Conservation (phyloP, 2,888 invertebrate genomes). For the Trileptium ribeirensis region DNA sequence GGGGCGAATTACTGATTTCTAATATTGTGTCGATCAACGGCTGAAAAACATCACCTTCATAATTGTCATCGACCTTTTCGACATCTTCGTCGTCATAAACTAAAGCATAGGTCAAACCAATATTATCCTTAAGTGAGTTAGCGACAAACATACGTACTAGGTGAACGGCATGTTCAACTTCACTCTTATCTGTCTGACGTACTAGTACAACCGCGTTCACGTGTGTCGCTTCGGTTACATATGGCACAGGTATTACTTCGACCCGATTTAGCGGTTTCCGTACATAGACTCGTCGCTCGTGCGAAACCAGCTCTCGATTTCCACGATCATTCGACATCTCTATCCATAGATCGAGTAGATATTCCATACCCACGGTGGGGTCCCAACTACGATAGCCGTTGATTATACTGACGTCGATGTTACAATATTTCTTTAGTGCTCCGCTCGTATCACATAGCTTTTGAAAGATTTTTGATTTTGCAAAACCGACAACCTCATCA, state of each 20-base stretch:
- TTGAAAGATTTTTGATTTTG: too few species aligned
- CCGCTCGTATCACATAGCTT: not conserved
- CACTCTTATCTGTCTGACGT: conserved; percentile 55
- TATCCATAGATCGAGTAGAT: conserved; percentile 62
- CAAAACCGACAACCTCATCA: conserved; percentile 32
- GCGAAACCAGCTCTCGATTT: conserved; percentile 14
- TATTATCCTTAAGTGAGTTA: conserved; percentile 63
- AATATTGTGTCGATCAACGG: conserved; percentile 8
- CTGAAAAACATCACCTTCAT: conserved; percentile 26
- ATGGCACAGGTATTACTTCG: conserved; percentile 82
- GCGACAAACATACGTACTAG: conserved; percentile 70
- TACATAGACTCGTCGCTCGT: conserved; percentile 63
- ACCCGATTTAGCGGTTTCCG: conserved; percentile 76
- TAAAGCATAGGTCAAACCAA: conserved; percentile 67
- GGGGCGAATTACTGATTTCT: not conserved
- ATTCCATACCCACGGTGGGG: conserved; percentile 75
- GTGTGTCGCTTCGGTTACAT: conserved; percentile 84
- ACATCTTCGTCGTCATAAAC: conserved; percentile 54
- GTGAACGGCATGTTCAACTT: conserved; percentile 57
- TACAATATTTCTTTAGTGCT: not conserved
- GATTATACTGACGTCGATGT: conserved; percentile 56
- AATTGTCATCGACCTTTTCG: too few species aligned
- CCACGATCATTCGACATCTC: conserved; percentile 24
- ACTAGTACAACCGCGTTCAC: conserved; percentile 70
- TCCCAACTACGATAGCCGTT: conserved; percentile 73